Conservation (phyloP, 2,888 invertebrate species). For the Ophioninae sp. region DNA sequence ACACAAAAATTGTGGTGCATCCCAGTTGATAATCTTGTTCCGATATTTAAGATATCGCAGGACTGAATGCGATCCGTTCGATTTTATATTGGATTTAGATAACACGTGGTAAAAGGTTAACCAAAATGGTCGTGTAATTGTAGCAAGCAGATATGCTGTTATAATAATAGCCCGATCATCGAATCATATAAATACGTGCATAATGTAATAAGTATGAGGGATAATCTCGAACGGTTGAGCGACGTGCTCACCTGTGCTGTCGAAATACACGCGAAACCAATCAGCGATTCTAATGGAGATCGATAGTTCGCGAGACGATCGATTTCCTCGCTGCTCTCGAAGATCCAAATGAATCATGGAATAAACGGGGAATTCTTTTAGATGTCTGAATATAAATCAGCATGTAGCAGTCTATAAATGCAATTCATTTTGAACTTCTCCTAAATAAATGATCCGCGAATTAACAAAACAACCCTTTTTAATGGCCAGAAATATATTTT, state of each 20-base stretch:
- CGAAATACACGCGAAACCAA: slow-evolving; percentile 68
- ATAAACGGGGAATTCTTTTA: slow-evolving; percentile 45
- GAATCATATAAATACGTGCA: slow-evolving; percentile 29
- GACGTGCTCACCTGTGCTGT: not conserved
- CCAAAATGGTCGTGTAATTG: slow-evolving; percentile 24
- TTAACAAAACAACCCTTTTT: not conserved
- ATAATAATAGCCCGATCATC: slow-evolving; percentile 22
- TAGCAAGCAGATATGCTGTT: slow-evolving; percentile 14
- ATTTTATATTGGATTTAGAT: not conserved
- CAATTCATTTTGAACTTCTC: not conserved
- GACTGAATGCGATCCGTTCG: not conserved
- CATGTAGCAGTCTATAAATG: slow-evolving; percentile 1
- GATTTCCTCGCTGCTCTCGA: slow-evolving; percentile 29
- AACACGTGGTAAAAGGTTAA: not conserved
- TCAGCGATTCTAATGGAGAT: slow-evolving; percentile 76
- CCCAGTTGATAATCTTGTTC: no score
- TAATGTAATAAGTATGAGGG: slow-evolving; percentile 34
- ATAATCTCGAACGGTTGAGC: slow-evolving; percentile 12
- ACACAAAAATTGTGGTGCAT: no score
- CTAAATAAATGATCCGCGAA: not conserved
- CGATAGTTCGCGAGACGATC: slow-evolving; percentile 74
- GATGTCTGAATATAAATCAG: slow-evolving; percentile 29
- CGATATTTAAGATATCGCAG: no score
- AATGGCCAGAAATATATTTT: no score
- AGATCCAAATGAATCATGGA: slow-evolving; percentile 20